These are phyloP conservation scores for Onychostruthus taczanowskii DNA, from an alignment of 2,113 vertebrate species.

Conservation along the genomic window DNA sequence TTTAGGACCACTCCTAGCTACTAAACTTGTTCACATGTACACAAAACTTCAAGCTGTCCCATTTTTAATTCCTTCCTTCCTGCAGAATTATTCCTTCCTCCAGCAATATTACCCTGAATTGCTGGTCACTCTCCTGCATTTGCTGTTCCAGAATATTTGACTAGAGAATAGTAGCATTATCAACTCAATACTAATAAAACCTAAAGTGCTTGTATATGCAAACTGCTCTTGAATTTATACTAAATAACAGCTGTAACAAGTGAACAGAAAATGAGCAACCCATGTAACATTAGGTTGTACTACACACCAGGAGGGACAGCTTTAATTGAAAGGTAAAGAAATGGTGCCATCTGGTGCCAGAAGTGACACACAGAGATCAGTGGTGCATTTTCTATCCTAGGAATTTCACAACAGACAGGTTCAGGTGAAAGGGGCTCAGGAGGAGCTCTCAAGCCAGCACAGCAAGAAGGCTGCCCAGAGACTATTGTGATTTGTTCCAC, in stretches of 20 bases:
- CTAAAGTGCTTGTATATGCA: neutral
- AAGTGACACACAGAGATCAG: neutral
- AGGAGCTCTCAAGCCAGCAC: neutral
- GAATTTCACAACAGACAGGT: neutral
- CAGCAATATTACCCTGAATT: neutral
- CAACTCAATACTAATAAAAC: neutral
- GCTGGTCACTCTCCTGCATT: neutral
- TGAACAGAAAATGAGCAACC: neutral
- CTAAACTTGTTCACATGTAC: neutral
- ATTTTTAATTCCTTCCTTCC: neutral
- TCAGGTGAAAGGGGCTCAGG: neutral
- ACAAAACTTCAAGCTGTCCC: neutral
- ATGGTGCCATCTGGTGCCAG: constrained; percentile 36
- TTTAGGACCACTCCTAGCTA: neutral
- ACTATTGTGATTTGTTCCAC: accelerated
- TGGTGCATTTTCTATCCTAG: neutral
- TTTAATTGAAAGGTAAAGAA: neutral
- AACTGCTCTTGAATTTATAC: neutral
- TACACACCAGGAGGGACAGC: neutral
- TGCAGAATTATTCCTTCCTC: neutral
- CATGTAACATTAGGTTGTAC: neutral
- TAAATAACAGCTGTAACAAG: neutral
- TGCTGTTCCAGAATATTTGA: neutral
- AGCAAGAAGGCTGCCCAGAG: neutral
- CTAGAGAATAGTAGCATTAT: neutral